Base-by-base conservation (phyloP, 2,888 invertebrate genomes). In the Drosophila phalerata region DNA sequence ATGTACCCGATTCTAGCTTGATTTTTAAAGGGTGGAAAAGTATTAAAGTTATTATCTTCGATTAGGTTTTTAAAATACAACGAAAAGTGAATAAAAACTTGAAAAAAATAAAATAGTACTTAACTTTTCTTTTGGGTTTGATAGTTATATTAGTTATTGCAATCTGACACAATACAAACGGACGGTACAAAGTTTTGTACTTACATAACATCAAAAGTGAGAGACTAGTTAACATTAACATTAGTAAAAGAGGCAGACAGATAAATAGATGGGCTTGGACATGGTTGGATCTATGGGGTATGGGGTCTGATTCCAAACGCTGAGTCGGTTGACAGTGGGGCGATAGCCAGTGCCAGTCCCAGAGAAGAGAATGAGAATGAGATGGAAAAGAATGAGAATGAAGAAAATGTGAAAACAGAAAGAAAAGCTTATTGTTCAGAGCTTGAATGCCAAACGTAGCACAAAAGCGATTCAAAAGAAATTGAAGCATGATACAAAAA, bases 391-490 rank as follows among this genome's bases (percentile, higher is more conserved):
- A 25, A 63, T 22, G 30, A 37, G 49, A 51, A 15, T 32, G 62
- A 61, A 65, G 40, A 64, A 64, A 77, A 62, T 47, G 48, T 48
- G 57, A 57, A 74, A 48, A 53, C 28, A 49, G 51, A 71, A 73
- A 72, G 57, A 58, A 82, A 79, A 81, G 81, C 79, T 70, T 73
- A 87, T 87, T 85, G 85, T 85, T 85, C 65, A 62, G 38, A 53
- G 63, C 68, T 68, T 85, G 81, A 81, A 87, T 82, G 67, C 68
- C 63, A 65, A 68, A 63, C 69, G 58, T 68, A 67, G 62, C 68
- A 87, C 81, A 85, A 87, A 81, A 69, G 77, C 79, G 52, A 56
- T 70, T 79, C 74, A 85, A 87, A 85, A 70, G 69, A 69, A 82
- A 76, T 76, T 76, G 73, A 64, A 78, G 77, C 62, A 72, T 68